Base-by-base conservation (phyloP, 2,888 invertebrate genomes). In the Drosophila neotestacea region DNA sequence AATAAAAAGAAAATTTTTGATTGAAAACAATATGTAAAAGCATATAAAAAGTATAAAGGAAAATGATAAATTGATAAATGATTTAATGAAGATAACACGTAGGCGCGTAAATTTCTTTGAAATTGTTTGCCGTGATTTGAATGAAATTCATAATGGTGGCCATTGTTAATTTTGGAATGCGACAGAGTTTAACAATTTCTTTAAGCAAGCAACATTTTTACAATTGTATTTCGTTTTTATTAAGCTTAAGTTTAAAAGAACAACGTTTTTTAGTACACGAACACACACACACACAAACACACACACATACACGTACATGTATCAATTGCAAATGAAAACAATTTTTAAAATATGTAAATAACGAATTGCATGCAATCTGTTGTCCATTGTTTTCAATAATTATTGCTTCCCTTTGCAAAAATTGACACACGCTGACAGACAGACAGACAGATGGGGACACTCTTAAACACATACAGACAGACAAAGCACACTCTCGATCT, bases 61-160 rank as follows among this genome's bases (percentile, higher is more conserved):
- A 66, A 65, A 34, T 44, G 38, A 9, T 9, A 7, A 52, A 61
- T 62, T 64, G 51, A 50, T 30, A 46, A 55, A 59, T 39, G 34
- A 41, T 56, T 56, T 44, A 10, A 66, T 38, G 34, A 46, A 27
- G 13, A 70, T 48, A 66, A 73, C 65, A 79, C 58, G 73, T 69
- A 70, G 73, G 64, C 71, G 67, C 68, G 73, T 60, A 86, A 34
- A 68, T 89, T 84, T 84, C 90, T 77, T 85, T 87, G 88, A 90
- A 90, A 87, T 87, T 86, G 90, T 87, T 84, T 76, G 81, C 81
- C 87, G 90, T 91, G 90, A 90, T 91, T 91, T 88, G 90, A 91
- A 90, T 90, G 85, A 90, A 91, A 91, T 91, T 91, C 91, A 86
- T 91, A 88, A 90, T 91, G 89, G 91, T 91, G 92, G 91, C 90